Conservation (phyloP, 1,140 invertebrate species). For the Drosophila kanapiae region DNA sequence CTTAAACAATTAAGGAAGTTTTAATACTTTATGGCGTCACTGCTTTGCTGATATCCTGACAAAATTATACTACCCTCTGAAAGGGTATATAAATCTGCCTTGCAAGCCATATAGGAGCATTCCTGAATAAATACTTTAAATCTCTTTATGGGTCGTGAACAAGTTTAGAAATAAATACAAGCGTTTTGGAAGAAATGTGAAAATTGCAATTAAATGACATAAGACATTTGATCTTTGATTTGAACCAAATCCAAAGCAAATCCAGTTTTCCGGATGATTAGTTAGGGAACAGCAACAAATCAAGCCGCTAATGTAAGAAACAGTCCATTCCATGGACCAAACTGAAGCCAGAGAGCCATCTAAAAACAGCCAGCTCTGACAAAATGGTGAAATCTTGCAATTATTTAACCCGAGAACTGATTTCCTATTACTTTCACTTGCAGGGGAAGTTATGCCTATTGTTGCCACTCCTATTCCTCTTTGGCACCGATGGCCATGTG, state of each 20-base stretch:
- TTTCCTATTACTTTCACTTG: background rate
- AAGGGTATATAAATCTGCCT: too few relatives aligned
- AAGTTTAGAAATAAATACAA: too few relatives aligned
- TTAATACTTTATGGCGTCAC: too few relatives aligned
- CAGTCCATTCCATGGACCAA: background rate
- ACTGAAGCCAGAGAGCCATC: background rate
- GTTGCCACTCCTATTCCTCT: background rate
- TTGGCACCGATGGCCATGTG: background rate
- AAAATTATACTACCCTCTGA: too few relatives aligned
- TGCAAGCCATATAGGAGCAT: too few relatives aligned
- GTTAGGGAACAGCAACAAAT: background rate
- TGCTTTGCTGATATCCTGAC: too few relatives aligned
- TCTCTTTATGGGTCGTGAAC: too few relatives aligned
- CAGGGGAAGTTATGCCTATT: background rate
- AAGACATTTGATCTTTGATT: background rate
- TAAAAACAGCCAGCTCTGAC: background rate
- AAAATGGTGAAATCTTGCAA: background rate
- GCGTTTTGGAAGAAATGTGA: background rate
- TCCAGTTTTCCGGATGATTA: background rate
- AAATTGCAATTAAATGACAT: background rate
- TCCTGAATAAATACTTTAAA: too few relatives aligned
- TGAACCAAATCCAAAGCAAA: constrained; percentile 3
- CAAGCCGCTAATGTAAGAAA: background rate
- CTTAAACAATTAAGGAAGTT: too few relatives aligned
- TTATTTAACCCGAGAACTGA: background rate